Evolutionary conservation across 2,888 invertebrate genomes (phyloP), one percentile per base, ranked within the genome.

Genomic region (Leucania comma): DNA sequence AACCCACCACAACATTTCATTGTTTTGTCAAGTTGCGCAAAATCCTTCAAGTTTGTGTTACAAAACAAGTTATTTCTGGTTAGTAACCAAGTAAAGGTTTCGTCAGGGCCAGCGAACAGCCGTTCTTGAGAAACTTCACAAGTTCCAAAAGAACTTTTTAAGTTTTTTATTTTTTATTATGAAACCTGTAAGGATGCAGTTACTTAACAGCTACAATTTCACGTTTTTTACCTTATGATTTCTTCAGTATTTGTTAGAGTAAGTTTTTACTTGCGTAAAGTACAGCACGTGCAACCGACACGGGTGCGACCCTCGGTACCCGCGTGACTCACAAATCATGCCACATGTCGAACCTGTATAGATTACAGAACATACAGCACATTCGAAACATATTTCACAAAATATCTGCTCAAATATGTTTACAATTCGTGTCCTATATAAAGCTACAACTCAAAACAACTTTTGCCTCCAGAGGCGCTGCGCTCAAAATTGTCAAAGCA

Each of bases 301-400:
- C 87, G 92, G 92, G 91, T 87, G 75, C 86, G 87, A 87, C 87
- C 89, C 91, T 88, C 87, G 84, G 78, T 80, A 81, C 88, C 88
- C 88, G 80, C 90, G 90, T 91, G 91, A 91, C 92, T 87, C 92
- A 94, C 94, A 95, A 95, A 95, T 95, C 94, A 94, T 93, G 90
- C 90, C 84, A 92, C 93, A 92, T 87, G 87, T 89, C 88, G 89
- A 84, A 80, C 76, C 79, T 72, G 67, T 59, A 68, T 66, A 59
- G 68, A 72, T 29, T 64, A 61, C 61, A 65, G 58, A 63, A 59
- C 50, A 10, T 58, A 50, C 53, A 64, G 57, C 29, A 68, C 53
- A 54, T 58, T 32, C 26, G 51, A 38, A 75, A 62, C 24, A 63
- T 61, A 70, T 57, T 57, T 67, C 46, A 56, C 48, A 61, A 53